Percentiles rank a stretch among this genome's conserved stretches.
Conservation (phyloP, 2,888 invertebrate genomes). For the Abrostola triplasia region DNA sequence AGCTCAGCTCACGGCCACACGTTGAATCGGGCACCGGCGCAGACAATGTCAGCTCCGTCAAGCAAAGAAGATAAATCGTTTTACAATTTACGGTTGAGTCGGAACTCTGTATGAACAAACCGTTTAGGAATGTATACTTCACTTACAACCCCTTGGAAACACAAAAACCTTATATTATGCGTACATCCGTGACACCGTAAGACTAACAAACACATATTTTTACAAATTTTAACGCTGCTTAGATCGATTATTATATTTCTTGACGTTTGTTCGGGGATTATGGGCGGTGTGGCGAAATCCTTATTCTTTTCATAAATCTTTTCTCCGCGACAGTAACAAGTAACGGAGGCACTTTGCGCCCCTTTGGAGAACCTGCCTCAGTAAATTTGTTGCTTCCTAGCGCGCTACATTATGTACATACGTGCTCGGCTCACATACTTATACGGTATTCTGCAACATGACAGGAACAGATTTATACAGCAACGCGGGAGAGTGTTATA, state of each 20-base stretch:
- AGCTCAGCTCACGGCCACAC: conserved; percentile 35
- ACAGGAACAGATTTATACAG: conserved; percentile 41
- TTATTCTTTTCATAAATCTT: conserved; percentile 56
- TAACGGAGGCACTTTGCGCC: conserved; percentile 54
- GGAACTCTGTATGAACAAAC: conserved; percentile 32
- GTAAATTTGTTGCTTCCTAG: conserved; percentile 54
- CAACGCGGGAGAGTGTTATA: conserved; percentile 1
- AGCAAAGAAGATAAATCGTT: conserved; percentile 54
- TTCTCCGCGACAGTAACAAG: conserved; percentile 51
- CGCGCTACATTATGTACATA: conserved; percentile 46
- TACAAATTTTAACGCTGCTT: conserved; percentile 17
- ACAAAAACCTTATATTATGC: conserved; percentile 33
- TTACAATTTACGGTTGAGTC: conserved; percentile 46
- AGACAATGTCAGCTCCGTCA: conserved; percentile 44
- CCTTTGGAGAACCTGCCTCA: conserved; percentile 45
- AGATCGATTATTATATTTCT: conserved; percentile 50
- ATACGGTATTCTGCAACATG: conserved; percentile 25
- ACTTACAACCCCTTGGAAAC: conserved; percentile 10
- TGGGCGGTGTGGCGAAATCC: conserved; percentile 39
- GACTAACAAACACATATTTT: conserved; percentile 14
- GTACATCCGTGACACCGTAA: conserved; percentile 12
- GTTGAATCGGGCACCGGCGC: conserved; percentile 34
- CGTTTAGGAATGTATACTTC: conserved; percentile 29
- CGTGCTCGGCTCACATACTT: conserved; percentile 32
- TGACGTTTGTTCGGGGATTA: conserved; percentile 47